Percentiles rank a stretch among this genome's conserved stretches.
Evolutionary conservation across 37 sponge, comb jelly and placozoan genomes (phyloP).

Genomic region (Beroe forskalii): DNA sequence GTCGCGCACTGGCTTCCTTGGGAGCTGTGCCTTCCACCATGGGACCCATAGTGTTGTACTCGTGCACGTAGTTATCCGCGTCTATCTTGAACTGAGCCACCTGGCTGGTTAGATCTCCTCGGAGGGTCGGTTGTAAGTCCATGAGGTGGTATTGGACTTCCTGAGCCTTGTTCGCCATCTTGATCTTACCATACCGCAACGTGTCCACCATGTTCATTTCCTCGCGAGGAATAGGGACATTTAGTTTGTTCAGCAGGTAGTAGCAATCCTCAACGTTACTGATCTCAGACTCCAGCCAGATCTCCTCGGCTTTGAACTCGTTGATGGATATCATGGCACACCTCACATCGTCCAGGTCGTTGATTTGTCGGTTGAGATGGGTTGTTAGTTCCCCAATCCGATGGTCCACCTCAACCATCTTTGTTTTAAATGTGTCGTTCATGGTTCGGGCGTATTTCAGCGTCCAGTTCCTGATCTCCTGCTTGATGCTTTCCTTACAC

Average conservation of each 20-base stretch:
- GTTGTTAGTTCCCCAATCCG: constrained; percentile 24
- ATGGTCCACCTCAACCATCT: constrained; percentile 51
- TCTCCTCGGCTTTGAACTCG: constrained; percentile 42
- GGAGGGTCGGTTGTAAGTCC: constrained; percentile 76
- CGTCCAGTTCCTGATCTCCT: constrained; percentile 64
- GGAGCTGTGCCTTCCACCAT: constrained; percentile 65
- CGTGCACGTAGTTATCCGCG: constrained; percentile 66
- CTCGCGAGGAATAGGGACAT: constrained; percentile 79
- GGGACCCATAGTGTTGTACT: constrained; percentile 71
- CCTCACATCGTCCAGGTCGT: constrained; percentile 67
- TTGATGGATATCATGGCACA: constrained; percentile 58
- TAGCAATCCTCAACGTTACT: constrained; percentile 83
- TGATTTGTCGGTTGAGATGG: constrained; percentile 61
- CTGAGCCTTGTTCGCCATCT: constrained; percentile 71
- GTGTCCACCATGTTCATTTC: constrained; percentile 94
- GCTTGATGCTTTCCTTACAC: constrained; percentile 55
- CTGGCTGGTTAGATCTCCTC: constrained; percentile 68
- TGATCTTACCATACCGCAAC: constrained; percentile 86
- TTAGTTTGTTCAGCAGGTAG: constrained; percentile 73
- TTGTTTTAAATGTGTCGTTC: constrained; percentile 43
- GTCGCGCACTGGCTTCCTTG: constrained; percentile 61
- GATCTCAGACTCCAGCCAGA: constrained; percentile 49
- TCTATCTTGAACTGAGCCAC: constrained; percentile 72
- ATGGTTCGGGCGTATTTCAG: constrained; percentile 25
- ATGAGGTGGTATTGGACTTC: constrained; percentile 73